Conservation (phyloP, 2,797 vertebrate genomes). For the Chaenodraco wilsoni region DNA sequence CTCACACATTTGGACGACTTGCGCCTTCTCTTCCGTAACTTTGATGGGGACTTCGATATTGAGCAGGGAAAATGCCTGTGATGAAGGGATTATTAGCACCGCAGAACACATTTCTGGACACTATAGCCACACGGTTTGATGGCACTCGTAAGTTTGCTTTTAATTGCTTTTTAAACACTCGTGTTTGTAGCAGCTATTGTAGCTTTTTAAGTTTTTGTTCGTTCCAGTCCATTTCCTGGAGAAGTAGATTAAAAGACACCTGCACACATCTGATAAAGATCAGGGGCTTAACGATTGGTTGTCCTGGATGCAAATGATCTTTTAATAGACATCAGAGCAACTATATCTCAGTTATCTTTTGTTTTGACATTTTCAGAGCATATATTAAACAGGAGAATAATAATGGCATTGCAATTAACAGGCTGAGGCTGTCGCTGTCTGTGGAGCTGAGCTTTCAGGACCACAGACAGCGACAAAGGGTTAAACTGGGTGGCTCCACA, state of each 20-base stretch:
- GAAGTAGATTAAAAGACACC: slow-evolving; percentile 10
- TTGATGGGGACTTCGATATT: slow-evolving; percentile 95
- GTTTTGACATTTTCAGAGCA: background rate
- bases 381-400: no score
- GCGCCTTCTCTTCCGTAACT: slow-evolving; percentile 76
- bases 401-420: background rate
- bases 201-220: background rate
- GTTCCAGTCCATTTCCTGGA: background rate
- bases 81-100: slow-evolving; percentile 99
- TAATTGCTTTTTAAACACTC: slow-evolving; percentile 17
- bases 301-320: background rate
- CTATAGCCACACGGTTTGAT: slow-evolving; percentile 97
- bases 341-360: background rate
- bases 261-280: slow-evolving; percentile 8
- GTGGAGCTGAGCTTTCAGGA: slow-evolving; percentile 62
- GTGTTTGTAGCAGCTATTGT: background rate
- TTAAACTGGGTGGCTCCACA: slow-evolving; percentile 3
- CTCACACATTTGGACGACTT: slow-evolving; percentile 63
- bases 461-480: slow-evolving; percentile 68
- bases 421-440: slow-evolving; percentile 49
- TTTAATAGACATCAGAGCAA: background rate
- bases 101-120: slow-evolving; percentile 98
- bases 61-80: slow-evolving; percentile 96
- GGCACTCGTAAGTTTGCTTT: slow-evolving; percentile 95
- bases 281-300: background rate